phyloP scores from a whole-genome alignment of 2,113 vertebrate genomes.

The Gorsachius goisagi region DNA sequence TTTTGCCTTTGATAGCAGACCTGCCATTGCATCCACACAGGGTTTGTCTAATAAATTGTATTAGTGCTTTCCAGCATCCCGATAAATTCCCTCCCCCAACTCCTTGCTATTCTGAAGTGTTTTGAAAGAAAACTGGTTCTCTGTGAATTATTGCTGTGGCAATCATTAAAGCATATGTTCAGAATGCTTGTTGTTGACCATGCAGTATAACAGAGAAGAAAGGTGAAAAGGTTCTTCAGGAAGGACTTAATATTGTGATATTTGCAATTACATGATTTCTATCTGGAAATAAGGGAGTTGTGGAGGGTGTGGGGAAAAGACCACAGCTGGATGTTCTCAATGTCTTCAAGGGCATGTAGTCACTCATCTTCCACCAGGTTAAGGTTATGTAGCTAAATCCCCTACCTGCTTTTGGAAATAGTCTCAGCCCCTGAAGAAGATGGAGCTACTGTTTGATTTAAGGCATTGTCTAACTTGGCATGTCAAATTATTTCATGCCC shows the following conservation, averaged over 20 bases:
- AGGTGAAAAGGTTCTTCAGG: neutral
- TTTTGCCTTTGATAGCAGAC: slow-evolving; percentile 67
- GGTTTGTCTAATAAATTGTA: slow-evolving; percentile 65
- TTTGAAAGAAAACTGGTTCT: slow-evolving; percentile 40
- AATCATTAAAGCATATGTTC: neutral
- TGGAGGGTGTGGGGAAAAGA: neutral
- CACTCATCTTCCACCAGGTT: neutral
- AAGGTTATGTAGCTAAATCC: neutral
- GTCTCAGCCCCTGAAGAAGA: neutral
- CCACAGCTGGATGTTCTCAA: neutral
- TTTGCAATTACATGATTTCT: neutral
- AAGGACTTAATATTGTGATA: neutral
- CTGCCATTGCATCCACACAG: slow-evolving; percentile 56
- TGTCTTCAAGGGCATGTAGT: neutral
- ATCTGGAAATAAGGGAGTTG: neutral
- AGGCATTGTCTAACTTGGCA: neutral
- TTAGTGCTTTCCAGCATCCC: slow-evolving; percentile 47
- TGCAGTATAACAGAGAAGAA: neutral
- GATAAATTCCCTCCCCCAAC: slow-evolving; percentile 42
- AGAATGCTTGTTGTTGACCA: neutral
- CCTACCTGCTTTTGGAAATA: neutral
- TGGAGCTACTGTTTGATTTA: neutral
- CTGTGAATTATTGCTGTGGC: neutral
- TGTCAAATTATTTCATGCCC: neutral
- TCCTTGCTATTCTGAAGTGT: slow-evolving; percentile 16